Percentiles rank a stretch among this genome's conserved stretches.
Evolutionary conservation across 2,113 vertebrate species (phyloP).

Genomic region (Myodes glareolus): DNA sequence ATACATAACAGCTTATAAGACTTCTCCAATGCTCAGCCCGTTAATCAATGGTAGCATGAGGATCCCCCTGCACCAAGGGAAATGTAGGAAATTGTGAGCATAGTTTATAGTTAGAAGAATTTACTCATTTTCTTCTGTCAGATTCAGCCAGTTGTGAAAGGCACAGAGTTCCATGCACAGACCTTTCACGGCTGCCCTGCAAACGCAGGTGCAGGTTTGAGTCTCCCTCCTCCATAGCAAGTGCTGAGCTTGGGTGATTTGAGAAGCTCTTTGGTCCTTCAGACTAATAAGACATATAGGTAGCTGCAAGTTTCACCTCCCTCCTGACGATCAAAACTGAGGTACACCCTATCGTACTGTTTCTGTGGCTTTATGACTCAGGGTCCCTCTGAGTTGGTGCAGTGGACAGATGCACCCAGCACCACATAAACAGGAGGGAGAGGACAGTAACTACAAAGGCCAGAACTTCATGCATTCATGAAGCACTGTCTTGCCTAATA

Average conservation of each 20-base stretch:
- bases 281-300: background rate
- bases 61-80: background rate
- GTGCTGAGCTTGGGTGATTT: too few species aligned
- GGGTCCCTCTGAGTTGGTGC: too few species aligned
- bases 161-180: fast-evolving
- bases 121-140: background rate
- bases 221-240: background rate
- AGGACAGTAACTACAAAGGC: fast-evolving
- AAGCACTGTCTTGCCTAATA: fast-evolving
- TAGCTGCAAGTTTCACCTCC: background rate
- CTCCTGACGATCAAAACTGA: background rate
- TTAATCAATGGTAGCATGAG: background rate
- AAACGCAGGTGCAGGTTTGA: background rate
- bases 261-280: background rate
- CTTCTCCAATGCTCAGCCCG: background rate
- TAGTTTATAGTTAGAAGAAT: background rate
- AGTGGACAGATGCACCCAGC: fast-evolving
- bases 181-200: background rate
- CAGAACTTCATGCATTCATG: fast-evolving
- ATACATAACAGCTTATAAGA: fast-evolving
- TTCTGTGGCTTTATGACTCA: background rate
- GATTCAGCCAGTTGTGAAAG: background rate
- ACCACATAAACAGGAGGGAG: too few species aligned
- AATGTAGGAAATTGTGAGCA: fast-evolving
- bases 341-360: background rate